Base-by-base conservation (phyloP, 1,140 invertebrate genomes). In the Papilio glaucus region DNA sequence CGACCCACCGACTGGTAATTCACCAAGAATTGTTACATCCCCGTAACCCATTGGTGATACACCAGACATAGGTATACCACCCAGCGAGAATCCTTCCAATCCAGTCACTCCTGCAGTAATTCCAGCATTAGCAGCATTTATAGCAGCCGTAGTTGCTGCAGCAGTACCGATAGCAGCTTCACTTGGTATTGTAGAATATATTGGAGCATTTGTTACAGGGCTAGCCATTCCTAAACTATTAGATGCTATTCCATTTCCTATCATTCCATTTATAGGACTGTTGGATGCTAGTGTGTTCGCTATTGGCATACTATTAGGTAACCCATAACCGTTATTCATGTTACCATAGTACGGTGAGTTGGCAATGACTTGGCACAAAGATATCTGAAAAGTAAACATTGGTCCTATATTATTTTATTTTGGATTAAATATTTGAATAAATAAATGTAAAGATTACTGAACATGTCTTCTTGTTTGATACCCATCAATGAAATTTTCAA, bases 1-100 rank as follows among this genome's bases (percentile, higher is more conserved):
- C 0, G 80, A 81, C 3, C 86, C 87, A 45, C 79, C 82, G 0
- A 88, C 86, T 69, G 86, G 86, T 68, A 88, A 73, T 9, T 86
- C 85, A 0, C 86, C 86, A n/a, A 67, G 68, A 0, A 88, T 77
- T 2, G 79, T 71, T 3, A 88, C 79, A 42, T 88, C 85, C 13
- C 85, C 84, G 13, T 81, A 82, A 0, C 82, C 83, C 4, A 83
- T 65, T 13, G 76, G 79, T 5, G 81, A 74, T 8, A 82, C 75
- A 5, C 65, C 79, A 1, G 83, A 73, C 33, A 82, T 79, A 39
- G 81, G 85, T 62, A 79, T 9, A 7, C 82, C 83, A 53, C 75
- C 75, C 4, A 79, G 39, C 10, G 77, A 74, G 12, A 83, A 29
- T 53, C 74, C 69, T 33, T 69, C 67, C 10, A 69, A 33, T 2